These are phyloP conservation scores for Odontocolon sp. DNA, from an alignment of 2,888 invertebrate species.

Conservation along the genomic window DNA sequence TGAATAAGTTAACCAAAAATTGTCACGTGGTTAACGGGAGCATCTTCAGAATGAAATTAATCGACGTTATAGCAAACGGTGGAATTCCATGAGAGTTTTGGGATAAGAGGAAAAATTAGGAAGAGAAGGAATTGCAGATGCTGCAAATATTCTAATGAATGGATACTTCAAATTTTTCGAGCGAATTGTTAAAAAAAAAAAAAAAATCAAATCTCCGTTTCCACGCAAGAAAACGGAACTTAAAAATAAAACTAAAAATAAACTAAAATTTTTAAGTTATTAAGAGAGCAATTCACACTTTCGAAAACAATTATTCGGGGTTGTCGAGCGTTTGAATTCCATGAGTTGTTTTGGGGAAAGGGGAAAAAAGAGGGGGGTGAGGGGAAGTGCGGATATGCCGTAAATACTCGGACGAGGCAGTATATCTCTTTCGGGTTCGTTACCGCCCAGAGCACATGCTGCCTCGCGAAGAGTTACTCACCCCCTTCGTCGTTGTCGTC, in stretches of 20 bases:
- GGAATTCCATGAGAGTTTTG: too few species aligned
- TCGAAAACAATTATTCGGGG: constrained; percentile 79
- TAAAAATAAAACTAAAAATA: neutral
- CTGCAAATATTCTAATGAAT: neutral
- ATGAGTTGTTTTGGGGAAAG: constrained; percentile 69
- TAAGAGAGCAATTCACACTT: constrained; percentile 77
- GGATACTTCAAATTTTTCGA: too few species aligned
- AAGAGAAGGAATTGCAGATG: too few species aligned
- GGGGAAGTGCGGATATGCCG: constrained; percentile 77
- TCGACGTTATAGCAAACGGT: too few species aligned
- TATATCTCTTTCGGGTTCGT: constrained; percentile 79
- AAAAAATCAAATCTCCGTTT: neutral
- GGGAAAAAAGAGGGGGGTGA: constrained; percentile 28
- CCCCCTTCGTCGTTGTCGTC: constrained; percentile 24
- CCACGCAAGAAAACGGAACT: neutral
- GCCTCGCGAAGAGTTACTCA: constrained; percentile 64
- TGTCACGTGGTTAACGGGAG: neutral
- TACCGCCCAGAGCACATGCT: constrained; percentile 80
- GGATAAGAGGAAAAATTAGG: too few species aligned
- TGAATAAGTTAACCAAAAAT: constrained; percentile 10
- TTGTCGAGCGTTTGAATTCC: constrained; percentile 71
- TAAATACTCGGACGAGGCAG: constrained; percentile 79
- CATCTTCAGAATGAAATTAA: too few species aligned
- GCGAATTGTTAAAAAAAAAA: neutral
- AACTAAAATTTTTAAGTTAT: constrained; percentile 63